Evolutionary conservation across 2,888 invertebrate genomes (phyloP).

Genomic region (Minunthozetes semirufus): DNA sequence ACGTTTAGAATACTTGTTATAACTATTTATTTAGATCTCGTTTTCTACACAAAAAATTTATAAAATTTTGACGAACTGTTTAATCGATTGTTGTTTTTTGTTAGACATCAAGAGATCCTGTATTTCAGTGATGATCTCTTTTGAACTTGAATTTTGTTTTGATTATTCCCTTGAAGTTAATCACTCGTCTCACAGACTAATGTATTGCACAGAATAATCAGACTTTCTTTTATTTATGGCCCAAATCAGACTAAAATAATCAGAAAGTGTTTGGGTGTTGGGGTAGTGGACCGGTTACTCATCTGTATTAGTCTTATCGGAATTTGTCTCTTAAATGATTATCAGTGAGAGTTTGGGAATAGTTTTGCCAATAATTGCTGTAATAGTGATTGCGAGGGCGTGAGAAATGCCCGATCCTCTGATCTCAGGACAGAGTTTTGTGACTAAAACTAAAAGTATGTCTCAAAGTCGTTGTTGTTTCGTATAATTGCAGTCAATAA

Average conservation of each 20-base stretch:
- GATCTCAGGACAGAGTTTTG: background rate
- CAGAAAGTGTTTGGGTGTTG: too few relatives aligned
- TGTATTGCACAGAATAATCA: too few relatives aligned
- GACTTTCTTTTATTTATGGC: too few relatives aligned
- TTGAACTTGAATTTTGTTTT: background rate
- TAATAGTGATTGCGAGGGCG: constrained; percentile 29
- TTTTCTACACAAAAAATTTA: background rate
- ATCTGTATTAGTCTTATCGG: background rate
- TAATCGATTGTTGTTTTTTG: constrained; percentile 22
- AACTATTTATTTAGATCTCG: constrained; percentile 17
- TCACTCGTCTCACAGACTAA: background rate
- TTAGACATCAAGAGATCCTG: too few relatives aligned
- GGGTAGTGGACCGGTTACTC: background rate
- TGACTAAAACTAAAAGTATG: constrained; percentile 12
- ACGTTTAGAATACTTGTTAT: constrained; percentile 28
- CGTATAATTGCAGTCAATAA: constrained; percentile 13
- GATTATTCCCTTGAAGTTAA: background rate
- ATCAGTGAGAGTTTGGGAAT: constrained; percentile 4
- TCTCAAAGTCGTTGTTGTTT: background rate
- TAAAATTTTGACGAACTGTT: constrained; percentile 22
- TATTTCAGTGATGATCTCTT: too few relatives aligned
- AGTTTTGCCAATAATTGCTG: constrained; percentile 9
- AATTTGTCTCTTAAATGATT: background rate
- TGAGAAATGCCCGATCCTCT: constrained; percentile 13
- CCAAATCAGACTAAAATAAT: too few relatives aligned